Base-by-base conservation (phyloP, 1,140 invertebrate genomes). In the Tyrophagus putrescentiae region DNA sequence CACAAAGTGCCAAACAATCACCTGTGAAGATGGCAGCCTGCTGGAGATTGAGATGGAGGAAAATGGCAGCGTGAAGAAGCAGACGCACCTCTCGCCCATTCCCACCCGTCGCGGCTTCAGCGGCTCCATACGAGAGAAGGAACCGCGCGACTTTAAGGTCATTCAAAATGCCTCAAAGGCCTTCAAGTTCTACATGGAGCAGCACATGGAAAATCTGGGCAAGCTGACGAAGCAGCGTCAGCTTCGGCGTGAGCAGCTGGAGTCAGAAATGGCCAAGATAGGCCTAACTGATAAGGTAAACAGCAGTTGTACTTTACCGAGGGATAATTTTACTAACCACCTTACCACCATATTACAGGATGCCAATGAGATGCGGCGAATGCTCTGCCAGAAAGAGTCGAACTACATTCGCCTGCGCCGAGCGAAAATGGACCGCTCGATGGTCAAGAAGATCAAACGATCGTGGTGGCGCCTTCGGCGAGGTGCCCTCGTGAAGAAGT, bases 141-240 rank as follows among this genome's bases (percentile, higher is more conserved):
- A 93, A 70, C 76, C 87, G 33, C 77, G 86, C 45, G 89, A 94
- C 69, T 86, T 84, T 62, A 91, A 90, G 75, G 87, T 92, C 11
- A 66, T 62, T 33, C 69, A 73, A 60, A 77, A 92, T 70, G 92
- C 88, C n/a, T 87, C 91, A 0, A 88, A 94, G 69, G 92, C 92
- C 0, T 98, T 91, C 72, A 96, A 97, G 74, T 98, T 98, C 71
- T 99, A 87, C 71, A 99, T 99, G 94, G 95, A 98, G 69, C 95
- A 99, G 70, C 95, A 98, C 69, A 83, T 98, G 0, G 94, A 98
- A 72, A 97, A 98, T 71, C 84, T 99, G 11, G 78, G 97, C 11
- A 97, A 98, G 70, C 92, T 87, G 9, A 87, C 93, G 69, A 85
- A 90, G 64, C 91, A 98, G 72, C 76, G 95, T 18, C 75, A 87